Conservation (phyloP, 2,888 invertebrate genomes). For the Drosophila tripunctata region DNA sequence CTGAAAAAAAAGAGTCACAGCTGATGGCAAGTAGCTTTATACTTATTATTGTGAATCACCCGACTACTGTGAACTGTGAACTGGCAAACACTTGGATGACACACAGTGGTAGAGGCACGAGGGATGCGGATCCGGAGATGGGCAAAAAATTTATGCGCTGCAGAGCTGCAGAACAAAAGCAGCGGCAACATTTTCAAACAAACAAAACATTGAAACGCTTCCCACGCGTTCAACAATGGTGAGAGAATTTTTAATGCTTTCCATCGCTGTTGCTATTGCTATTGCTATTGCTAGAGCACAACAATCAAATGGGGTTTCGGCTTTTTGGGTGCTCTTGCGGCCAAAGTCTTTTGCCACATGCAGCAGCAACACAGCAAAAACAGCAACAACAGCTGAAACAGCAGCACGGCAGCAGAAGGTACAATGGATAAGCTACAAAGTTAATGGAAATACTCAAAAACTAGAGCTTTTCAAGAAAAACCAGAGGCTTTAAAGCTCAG, state of each 20-base stretch:
- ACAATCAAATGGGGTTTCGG: conserved; percentile 46
- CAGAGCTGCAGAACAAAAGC: conserved; percentile 38
- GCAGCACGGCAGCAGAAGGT: conserved; percentile 27
- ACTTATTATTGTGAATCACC: conserved; percentile 46
- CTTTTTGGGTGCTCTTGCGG: conserved; percentile 37
- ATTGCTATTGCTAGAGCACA: conserved; percentile 62
- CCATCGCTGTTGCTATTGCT: background rate
- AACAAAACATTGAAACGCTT: conserved; percentile 74
- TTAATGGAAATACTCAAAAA: background rate
- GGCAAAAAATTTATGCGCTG: conserved; percentile 48
- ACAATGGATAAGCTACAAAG: conserved; percentile 42
- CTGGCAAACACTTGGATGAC: background rate
- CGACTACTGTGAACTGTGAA: background rate
- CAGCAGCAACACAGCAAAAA: conserved; percentile 48
- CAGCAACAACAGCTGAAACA: conserved; percentile 26
- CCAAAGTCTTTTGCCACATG: conserved; percentile 71
- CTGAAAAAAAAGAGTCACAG: conserved; percentile 11
- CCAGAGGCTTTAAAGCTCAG: background rate
- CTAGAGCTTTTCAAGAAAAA: background rate
- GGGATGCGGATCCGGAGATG: conserved; percentile 15
- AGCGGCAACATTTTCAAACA: conserved; percentile 39
- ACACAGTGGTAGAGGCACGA: background rate
- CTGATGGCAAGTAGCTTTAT: conserved; percentile 34
- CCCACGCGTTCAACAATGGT: conserved; percentile 72
- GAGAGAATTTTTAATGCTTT: conserved; percentile 56